A percentile compares a stretch with the other conserved stretches of the same genome.
These are phyloP conservation scores for Cheilosia soror DNA, from an alignment of 2,888 invertebrate genomes.

Conservation along the genomic window DNA sequence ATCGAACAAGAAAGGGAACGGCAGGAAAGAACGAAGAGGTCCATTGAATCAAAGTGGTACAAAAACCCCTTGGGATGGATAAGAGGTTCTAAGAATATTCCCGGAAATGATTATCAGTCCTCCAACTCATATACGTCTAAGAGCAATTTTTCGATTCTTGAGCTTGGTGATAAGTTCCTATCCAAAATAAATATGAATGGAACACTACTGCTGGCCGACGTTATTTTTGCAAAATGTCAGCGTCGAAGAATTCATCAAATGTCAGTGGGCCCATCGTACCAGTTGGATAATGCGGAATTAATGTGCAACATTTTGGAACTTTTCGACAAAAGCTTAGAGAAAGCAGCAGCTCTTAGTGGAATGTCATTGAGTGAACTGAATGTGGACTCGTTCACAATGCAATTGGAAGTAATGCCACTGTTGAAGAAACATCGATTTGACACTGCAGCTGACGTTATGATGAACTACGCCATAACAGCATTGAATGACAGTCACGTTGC, in stretches of 20 bases:
- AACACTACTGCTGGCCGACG: constrained; percentile 34
- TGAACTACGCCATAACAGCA: background rate
- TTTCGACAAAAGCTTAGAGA: constrained; percentile 26
- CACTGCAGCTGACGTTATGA: background rate
- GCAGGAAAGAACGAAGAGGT: background rate
- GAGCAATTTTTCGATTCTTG: constrained; percentile 2
- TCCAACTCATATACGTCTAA: background rate
- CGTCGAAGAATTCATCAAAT: constrained; percentile 15
- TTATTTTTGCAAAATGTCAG: constrained; percentile 36
- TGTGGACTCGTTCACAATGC: constrained; percentile 27
- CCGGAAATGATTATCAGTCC: background rate
- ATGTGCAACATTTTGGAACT: constrained; percentile 30
- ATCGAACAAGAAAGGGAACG: background rate
- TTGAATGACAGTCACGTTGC: background rate
- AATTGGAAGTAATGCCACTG: constrained; percentile 23
- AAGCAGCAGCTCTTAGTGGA: constrained; percentile 25
- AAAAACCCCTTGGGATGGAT: constrained; percentile 8
- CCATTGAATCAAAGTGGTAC: constrained; percentile 18
- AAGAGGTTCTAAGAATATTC: background rate
- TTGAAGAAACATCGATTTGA: constrained; percentile 19
- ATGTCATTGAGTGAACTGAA: background rate
- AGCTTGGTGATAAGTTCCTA: constrained; percentile 24
- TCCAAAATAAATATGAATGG: constrained; percentile 32
- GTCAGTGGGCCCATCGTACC: background rate
- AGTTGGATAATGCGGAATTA: constrained; percentile 1